Conservation (phyloP, 1,140 invertebrate species). For the Drosophila fuyamai region DNA sequence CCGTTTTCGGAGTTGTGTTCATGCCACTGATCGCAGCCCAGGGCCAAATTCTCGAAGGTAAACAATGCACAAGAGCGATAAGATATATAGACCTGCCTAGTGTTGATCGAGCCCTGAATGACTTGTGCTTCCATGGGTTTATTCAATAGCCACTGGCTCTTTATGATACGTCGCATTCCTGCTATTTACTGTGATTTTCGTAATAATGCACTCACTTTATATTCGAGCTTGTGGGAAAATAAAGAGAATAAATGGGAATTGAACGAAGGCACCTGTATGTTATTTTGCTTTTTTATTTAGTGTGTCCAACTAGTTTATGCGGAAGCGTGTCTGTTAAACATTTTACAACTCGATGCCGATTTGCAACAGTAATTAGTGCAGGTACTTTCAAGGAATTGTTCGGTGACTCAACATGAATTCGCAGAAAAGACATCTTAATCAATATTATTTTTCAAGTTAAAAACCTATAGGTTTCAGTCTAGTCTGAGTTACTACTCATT, state of each 20-base stretch:
- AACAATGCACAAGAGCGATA: slow-evolving; percentile 52
- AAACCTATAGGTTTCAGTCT: too few relatives aligned
- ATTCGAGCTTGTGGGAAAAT: slow-evolving; percentile 4
- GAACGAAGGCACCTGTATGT: background rate
- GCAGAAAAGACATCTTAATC: background rate
- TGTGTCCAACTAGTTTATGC: slow-evolving; percentile 29
- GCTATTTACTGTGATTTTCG: background rate
- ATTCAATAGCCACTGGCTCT: slow-evolving; percentile 9
- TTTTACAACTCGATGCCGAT: slow-evolving; percentile 1
- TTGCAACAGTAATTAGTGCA: slow-evolving; percentile 9
- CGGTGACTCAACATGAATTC: background rate
- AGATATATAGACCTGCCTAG: slow-evolving; percentile 29
- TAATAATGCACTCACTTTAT: slow-evolving; percentile 1
- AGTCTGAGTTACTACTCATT: too few relatives aligned
- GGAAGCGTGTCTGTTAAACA: slow-evolving; percentile 11
- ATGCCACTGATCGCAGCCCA: slow-evolving; percentile 41
- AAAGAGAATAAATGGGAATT: background rate
- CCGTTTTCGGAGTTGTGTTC: slow-evolving; percentile 18
- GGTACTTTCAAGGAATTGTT: background rate
- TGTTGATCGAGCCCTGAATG: slow-evolving; percentile 18
- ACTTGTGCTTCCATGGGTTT: slow-evolving; percentile 1
- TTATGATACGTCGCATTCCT: slow-evolving; percentile 29
- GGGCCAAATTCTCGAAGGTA: slow-evolving; percentile 48
- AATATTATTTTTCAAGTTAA: too few relatives aligned
- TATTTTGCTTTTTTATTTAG: background rate